Conservation (phyloP, 1,140 invertebrate genomes). For the Laodelphax striatellus region DNA sequence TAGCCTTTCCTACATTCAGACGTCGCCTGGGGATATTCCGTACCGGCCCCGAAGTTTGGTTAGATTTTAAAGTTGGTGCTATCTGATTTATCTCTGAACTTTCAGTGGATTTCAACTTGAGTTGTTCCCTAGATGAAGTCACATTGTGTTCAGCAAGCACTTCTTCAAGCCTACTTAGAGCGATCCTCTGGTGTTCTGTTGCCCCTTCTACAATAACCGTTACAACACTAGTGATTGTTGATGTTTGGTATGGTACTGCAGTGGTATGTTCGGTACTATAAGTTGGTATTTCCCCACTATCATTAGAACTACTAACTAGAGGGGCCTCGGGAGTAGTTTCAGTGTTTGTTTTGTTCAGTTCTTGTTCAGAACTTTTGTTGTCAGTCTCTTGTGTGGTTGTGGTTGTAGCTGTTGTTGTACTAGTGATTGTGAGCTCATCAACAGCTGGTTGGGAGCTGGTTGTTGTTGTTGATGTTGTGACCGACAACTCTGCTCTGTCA, state of each 20-base stretch:
- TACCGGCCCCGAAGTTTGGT: too few species aligned
- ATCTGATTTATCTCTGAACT: too few species aligned
- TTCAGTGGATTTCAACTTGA: too few species aligned
- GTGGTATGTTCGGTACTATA: neutral
- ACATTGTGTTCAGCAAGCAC: slow-evolving; percentile 17
- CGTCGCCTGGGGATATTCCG: too few species aligned
- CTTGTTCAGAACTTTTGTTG: neutral
- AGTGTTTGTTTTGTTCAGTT: neutral
- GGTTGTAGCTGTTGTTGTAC: neutral
- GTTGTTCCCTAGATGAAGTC: neutral
- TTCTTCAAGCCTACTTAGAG: slow-evolving; percentile 20
- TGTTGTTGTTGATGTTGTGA: neutral
- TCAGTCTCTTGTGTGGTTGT: neutral
- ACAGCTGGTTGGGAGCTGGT: neutral
- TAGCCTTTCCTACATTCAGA: too few species aligned
- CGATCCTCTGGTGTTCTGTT: slow-evolving; percentile 21
- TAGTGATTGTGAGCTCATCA: neutral
- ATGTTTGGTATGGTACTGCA: slow-evolving; percentile 16
- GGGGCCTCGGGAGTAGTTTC: neutral
- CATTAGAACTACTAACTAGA: too few species aligned
- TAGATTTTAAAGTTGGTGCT: too few species aligned
- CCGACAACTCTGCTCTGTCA: too few species aligned
- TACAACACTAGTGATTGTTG: slow-evolving; percentile 24
- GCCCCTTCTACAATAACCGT: slow-evolving; percentile 25
- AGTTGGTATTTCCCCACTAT: slow-evolving; percentile 7